Base-by-base conservation (phyloP, 2,113 vertebrate genomes). In the Colaptes auratus region DNA sequence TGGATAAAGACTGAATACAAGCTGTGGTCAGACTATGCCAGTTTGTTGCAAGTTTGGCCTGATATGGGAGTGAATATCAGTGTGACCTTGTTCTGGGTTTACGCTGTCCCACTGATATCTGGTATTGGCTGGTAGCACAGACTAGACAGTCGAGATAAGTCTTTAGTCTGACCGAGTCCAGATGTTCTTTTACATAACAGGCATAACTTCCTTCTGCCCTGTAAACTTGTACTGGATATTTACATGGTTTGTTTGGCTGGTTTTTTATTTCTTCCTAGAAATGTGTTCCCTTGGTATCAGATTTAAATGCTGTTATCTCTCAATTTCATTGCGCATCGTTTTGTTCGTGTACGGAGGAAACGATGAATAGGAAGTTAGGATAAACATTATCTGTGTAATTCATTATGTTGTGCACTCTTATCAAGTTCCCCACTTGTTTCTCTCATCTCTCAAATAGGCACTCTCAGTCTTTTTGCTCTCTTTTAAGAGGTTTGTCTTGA, bases 301-400 rank as follows among this genome's bases (percentile, higher is more conserved):
- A 84, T 90, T 93, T 69, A 73, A 73, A 71, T 77, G 78, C 64
- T 61, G 33, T 80, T 82, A 65, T 94, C 65, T 92, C 92, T 90
- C 52, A n/a, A 50, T 93, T 96, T 95, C 48, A 25, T 75, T 95
- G 27, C 24, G 35, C 63, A n/a, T 92, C 23, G 60, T 81, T 91
- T 95, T 95, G 48, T 95, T 94, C 83, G 84, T 67, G 9, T 64
- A 35, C 75, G 83, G 81, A 14, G 67, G 76, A 55, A 94, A 74
- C 71, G 23, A 73, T 95, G n/a, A 95, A 80, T 88, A 90, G 75
- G 86, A 95, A 79, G 7, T 59, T 70, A 46, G 1, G 31, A 95
- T 93, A 91, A 89, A 64, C 0, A 25, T 81, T 86, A 91, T 94
- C 93, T 95, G 8, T 95, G 44, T 75, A 91, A 88, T 88, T 94